Conservation (phyloP, 2,797 vertebrate genomes). For the Oreochromis mossambicus region DNA sequence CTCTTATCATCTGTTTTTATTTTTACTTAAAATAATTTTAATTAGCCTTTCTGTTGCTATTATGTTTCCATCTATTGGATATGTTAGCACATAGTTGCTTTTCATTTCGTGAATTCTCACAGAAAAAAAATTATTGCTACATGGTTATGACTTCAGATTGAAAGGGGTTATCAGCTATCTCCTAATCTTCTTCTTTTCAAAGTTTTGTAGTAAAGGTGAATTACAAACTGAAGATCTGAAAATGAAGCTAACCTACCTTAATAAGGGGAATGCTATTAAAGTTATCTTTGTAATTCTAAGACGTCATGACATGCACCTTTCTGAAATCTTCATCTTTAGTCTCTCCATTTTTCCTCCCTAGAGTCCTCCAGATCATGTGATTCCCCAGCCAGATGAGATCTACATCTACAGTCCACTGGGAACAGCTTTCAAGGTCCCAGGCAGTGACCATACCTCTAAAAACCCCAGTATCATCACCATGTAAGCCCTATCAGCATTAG, state of each 20-base stretch:
- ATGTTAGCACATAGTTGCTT: neutral
- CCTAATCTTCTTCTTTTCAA: neutral
- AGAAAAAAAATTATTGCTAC: neutral
- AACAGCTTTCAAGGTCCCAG: slow-evolving; percentile 87
- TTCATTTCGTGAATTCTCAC: neutral
- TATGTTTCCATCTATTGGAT: neutral
- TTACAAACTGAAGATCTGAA: neutral
- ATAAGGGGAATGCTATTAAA: neutral
- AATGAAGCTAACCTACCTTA: neutral
- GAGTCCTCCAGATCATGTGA: slow-evolving; percentile 94
- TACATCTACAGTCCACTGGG: slow-evolving; percentile 94
- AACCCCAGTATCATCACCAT: slow-evolving; percentile 95
- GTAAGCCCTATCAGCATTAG: slow-evolving; percentile 69
- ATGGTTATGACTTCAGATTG: no score
- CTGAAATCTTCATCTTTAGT: neutral
- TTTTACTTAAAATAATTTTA: neutral
- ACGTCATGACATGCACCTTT: neutral
- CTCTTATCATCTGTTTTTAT: neutral
- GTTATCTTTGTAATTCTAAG: neutral
- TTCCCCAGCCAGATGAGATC: slow-evolving; percentile 85
- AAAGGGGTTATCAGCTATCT: neutral
- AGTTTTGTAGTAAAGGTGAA: neutral
- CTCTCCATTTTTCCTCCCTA: slow-evolving; percentile 39
- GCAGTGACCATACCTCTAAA: slow-evolving; percentile 78
- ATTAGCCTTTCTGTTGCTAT: neutral